Conservation (phyloP, 1,140 invertebrate genomes). For the Lepidostoma basale region DNA sequence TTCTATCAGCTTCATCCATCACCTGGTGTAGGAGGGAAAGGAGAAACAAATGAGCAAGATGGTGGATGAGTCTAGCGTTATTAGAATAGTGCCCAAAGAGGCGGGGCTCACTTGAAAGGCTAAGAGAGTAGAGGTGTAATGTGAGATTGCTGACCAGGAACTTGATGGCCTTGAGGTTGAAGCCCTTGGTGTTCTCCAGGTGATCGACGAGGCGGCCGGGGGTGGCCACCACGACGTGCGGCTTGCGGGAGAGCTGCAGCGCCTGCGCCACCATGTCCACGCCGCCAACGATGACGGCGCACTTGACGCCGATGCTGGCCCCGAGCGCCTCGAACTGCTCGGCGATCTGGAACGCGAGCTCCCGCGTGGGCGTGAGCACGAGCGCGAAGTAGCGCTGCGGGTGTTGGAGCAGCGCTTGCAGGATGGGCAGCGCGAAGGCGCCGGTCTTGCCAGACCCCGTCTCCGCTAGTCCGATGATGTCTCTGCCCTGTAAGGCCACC, state of each 20-base stretch:
- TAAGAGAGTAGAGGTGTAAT: too few species aligned
- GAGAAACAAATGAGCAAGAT: not conserved
- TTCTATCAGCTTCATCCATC: constrained; percentile 96
- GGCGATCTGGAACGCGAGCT: constrained; percentile 95
- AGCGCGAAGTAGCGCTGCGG: constrained; percentile 95
- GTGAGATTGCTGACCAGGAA: constrained; percentile 69
- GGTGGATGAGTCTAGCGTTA: too few species aligned
- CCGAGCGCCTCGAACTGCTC: constrained; percentile 95
- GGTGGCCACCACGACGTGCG: constrained; percentile 93
- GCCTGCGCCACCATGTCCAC: constrained; percentile 97
- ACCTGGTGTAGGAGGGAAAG: constrained; percentile 54
- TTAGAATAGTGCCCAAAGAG: too few species aligned
- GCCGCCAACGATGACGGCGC: constrained; percentile 95
- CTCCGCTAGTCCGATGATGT: constrained; percentile 96
- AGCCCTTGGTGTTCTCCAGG: constrained; percentile 93
- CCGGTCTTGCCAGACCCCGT: constrained; percentile 98
- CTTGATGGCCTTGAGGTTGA: constrained; percentile 86
- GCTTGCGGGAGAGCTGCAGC: constrained; percentile 89
- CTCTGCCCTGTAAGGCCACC: constrained; percentile 87
- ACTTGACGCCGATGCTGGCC: constrained; percentile 88
- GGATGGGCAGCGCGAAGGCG: constrained; percentile 94
- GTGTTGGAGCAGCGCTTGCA: constrained; percentile 87
- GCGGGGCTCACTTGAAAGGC: too few species aligned
- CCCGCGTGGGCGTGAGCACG: constrained; percentile 94
- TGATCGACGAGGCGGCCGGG: constrained; percentile 90